These are phyloP conservation scores for Catostomus latipinnis DNA, from an alignment of 2,797 vertebrate species.

Conservation along the genomic window DNA sequence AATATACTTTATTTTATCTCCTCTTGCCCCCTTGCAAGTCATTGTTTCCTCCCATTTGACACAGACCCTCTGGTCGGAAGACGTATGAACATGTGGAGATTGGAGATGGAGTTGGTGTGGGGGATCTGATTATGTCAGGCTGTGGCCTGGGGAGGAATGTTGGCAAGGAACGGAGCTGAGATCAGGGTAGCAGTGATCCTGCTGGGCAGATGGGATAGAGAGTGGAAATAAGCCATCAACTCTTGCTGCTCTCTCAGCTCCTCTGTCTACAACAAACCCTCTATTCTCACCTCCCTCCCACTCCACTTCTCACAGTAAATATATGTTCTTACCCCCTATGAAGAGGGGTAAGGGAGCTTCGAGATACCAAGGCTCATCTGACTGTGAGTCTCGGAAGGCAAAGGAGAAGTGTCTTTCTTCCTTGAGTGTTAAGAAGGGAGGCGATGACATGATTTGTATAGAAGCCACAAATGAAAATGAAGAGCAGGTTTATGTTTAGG, in stretches of 20 bases:
- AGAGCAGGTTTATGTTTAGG: slow-evolving; percentile 14
- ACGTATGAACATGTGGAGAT: slow-evolving; percentile 78
- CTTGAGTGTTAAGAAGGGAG: slow-evolving; percentile 39
- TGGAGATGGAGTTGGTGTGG: slow-evolving; percentile 69
- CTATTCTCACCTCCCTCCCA: slow-evolving; percentile 41
- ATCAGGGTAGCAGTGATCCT: slow-evolving; percentile 80
- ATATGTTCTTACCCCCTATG: slow-evolving; percentile 73
- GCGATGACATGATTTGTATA: slow-evolving; percentile 35
- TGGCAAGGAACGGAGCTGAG: slow-evolving; percentile 78
- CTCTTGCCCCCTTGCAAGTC: slow-evolving; percentile 68
- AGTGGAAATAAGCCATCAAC: slow-evolving; percentile 82
- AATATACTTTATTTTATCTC: slow-evolving; percentile 62
- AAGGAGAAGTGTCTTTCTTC: slow-evolving; percentile 55
- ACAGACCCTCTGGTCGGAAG: slow-evolving; percentile 75
- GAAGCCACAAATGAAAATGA: slow-evolving; percentile 25
- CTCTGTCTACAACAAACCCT: slow-evolving; percentile 52
- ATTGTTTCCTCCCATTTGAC: slow-evolving; percentile 79
- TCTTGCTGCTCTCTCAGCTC: slow-evolving; percentile 74
- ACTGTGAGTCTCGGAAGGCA: slow-evolving; percentile 20
- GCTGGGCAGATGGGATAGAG: slow-evolving; percentile 80
- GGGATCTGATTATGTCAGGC: slow-evolving; percentile 75
- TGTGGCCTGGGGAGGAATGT: slow-evolving; percentile 79
- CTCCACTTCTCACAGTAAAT: slow-evolving; percentile 65
- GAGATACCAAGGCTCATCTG: slow-evolving; percentile 50
- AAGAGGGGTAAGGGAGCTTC: slow-evolving; percentile 75